phyloP scores from a whole-genome alignment of 2,888 invertebrate genomes.

The Strigamia crassipes region DNA sequence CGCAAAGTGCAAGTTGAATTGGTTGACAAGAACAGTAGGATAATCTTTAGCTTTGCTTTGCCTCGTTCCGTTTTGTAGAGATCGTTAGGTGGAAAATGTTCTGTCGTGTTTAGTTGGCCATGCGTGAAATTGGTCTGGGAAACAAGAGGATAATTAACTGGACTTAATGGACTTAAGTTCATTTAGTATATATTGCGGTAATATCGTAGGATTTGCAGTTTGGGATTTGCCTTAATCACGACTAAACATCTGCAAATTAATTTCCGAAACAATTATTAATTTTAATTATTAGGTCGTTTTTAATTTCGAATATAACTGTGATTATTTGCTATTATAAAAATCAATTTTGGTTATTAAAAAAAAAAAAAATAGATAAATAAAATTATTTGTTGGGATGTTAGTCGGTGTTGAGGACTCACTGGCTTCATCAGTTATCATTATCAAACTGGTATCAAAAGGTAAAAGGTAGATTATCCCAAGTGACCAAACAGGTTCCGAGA shows the following conservation, averaged over 20 bases:
- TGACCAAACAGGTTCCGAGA: not conserved
- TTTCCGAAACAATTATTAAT: not conserved
- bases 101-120: conserved; percentile 10
- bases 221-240: not conserved
- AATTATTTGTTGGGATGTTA: not conserved
- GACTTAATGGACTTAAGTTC: not conserved
- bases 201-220: conserved; percentile 4
- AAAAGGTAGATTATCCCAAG: conserved; percentile 1
- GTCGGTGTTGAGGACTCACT: not conserved
- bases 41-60: conserved; percentile 4
- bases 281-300: not conserved
- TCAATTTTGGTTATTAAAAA: not conserved
- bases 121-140: conserved; percentile 10
- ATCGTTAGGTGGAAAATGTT: conserved; percentile 10
- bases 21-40: not conserved
- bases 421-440: conserved; percentile 10
- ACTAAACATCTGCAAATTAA: conserved; percentile 10
- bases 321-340: not conserved
- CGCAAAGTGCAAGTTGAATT: not conserved
- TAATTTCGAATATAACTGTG: too few species aligned
- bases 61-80: not conserved
- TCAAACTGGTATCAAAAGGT: conserved; percentile 10
- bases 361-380: not conserved
- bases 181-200: conserved; percentile 10
- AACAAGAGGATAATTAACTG: conserved; percentile 10